Evolutionary conservation across 2,113 vertebrate genomes (phyloP), one percentile per base, ranked within the genome.

Genomic region (Tamias sibiricus): DNA sequence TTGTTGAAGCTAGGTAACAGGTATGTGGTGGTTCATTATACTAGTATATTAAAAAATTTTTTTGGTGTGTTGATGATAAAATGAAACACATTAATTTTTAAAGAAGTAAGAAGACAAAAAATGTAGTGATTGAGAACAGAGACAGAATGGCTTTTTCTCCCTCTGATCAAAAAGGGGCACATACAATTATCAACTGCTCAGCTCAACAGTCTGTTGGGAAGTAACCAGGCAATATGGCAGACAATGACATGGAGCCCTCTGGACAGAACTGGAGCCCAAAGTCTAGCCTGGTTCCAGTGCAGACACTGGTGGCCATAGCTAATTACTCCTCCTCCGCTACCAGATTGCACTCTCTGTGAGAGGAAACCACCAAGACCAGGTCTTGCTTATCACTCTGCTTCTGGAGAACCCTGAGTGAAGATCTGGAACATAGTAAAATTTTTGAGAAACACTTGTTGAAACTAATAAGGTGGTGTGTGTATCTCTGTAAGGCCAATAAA

Each of bases 191-290:
- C 24, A 3, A 11, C 3, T 4, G 28, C 66, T 52, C 9, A 14
- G 37, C 57, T 59, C 26, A 26, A 9, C 0, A 6, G 17, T 35
- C 17, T 52, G 16, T 1, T 13, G 35, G 19, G 37, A 82, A 77
- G 44, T 9, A 1, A 2, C 19, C 14, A 35, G 40, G 40, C 8
- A 7, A 30, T 1, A 3, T 1, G 2, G 1, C 20, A 40, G 62
- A 68, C 75, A 69, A 4, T 1, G 12, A 30, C 0, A 1, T 9
- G 24, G 47, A 28, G 30, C 16, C 12, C 16, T 54, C 68, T 7
- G 26, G 68, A 22, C 24, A 32, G 47, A 59, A 14, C 83, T 35
- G 13, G 2, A 26, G 13, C 37, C 14, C 0, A 3, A 4, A 19
- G 49, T n/a, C 3, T 4, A 14, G 4, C 17, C 30, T 86, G 37